A percentile compares a stretch with the other conserved stretches of the same genome.
Conservation (phyloP, 2,888 invertebrate genomes). For the Seira sanloemensis region DNA sequence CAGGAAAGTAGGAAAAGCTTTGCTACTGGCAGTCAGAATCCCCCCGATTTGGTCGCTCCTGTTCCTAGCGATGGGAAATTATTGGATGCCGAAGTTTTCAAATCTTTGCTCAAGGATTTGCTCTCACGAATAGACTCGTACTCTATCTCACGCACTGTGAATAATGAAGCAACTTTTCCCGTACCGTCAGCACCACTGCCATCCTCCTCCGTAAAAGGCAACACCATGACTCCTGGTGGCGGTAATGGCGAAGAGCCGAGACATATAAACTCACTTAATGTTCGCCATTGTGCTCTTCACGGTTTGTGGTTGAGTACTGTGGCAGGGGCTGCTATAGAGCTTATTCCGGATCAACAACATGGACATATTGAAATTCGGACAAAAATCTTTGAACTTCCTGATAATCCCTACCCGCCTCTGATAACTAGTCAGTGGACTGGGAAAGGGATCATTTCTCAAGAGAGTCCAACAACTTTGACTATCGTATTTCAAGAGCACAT, state of each 20-base stretch:
- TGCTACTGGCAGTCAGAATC: not conserved
- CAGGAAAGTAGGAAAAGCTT: not conserved
- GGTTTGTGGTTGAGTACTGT: slow-evolving; percentile 69
- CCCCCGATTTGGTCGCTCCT: not conserved
- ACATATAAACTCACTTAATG: slow-evolving; percentile 18
- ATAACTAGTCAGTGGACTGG: slow-evolving; percentile 67
- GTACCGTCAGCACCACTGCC: not conserved
- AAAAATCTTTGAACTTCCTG: slow-evolving; percentile 55
- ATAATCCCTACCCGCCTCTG: slow-evolving; percentile 44
- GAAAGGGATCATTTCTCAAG: slow-evolving; percentile 66
- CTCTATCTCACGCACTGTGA: not conserved
- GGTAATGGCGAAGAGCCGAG: slow-evolving; percentile 16
- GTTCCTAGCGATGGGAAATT: slow-evolving; percentile 2
- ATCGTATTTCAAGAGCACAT: slow-evolving; percentile 68
- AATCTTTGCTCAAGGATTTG: slow-evolving; percentile 52
- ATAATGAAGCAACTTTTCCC: not conserved
- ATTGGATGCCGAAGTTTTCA: slow-evolving; percentile 46
- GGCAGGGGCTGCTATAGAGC: slow-evolving; percentile 68
- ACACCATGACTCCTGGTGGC: not conserved
- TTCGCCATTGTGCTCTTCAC: slow-evolving; percentile 63
- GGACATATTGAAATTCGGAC: slow-evolving; percentile 57
- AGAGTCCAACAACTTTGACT: slow-evolving; percentile 69
- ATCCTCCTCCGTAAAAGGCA: not conserved
- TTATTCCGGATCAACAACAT: slow-evolving; percentile 50
- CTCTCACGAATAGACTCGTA: slow-evolving; percentile 37